A percentile compares a stretch with the other conserved stretches of the same genome.
These are phyloP conservation scores for Bos javanicus DNA, from an alignment of 2,113 vertebrate species.

Conservation along the genomic window DNA sequence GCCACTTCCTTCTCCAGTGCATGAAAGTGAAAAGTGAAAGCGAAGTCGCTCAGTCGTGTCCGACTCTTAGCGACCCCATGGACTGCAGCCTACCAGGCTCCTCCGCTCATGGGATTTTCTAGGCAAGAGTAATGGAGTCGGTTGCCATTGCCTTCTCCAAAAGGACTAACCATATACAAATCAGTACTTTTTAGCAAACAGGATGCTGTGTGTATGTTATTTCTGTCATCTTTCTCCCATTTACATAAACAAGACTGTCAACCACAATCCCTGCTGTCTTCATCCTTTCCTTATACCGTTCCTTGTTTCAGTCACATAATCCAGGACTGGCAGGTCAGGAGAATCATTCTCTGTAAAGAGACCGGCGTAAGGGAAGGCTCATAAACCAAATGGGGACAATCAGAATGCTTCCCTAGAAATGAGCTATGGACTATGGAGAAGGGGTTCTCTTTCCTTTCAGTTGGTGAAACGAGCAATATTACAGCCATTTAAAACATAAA, in stretches of 20 bases:
- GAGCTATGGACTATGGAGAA: neutral
- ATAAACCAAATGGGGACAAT: neutral
- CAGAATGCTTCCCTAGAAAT: neutral
- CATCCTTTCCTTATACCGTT: neutral
- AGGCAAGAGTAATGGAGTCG: too few relatives aligned
- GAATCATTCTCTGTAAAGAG: neutral
- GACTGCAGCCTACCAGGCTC: too few relatives aligned
- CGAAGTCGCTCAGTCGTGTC: too few relatives aligned
- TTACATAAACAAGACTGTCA: neutral
- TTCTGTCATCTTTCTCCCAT: neutral
- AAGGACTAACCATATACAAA: neutral
- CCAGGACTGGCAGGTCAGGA: neutral
- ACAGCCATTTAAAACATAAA: neutral
- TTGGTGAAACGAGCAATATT: neutral
- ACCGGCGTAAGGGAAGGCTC: neutral
- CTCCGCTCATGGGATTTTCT: too few relatives aligned
- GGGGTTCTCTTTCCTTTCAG: neutral
- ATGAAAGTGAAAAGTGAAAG: too few relatives aligned
- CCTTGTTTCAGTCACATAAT: neutral
- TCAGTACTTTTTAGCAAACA: neutral
- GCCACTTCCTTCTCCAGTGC: too few relatives aligned
- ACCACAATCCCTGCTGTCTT: neutral
- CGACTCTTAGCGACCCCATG: too few relatives aligned
- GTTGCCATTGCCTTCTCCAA: too few relatives aligned
- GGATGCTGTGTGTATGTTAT: neutral